Percentiles rank a stretch among this genome's conserved stretches.
These are phyloP conservation scores for Papilio protenor DNA, from an alignment of 2,888 invertebrate genomes.

Conservation along the genomic window DNA sequence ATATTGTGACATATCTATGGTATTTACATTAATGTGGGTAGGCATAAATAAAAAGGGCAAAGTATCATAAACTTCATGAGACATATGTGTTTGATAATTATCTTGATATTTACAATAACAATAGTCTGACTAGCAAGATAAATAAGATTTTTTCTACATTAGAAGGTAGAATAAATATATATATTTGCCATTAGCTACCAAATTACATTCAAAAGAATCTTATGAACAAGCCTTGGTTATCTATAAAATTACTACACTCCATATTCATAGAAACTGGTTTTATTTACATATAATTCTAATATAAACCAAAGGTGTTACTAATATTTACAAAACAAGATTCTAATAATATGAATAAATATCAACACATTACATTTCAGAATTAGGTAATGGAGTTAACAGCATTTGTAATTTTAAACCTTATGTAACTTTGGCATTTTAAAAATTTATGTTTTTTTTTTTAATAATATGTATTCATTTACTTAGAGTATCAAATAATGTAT, in stretches of 20 bases:
- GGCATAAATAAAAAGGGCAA: constrained; percentile 3
- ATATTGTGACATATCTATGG: background rate
- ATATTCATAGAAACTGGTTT: constrained; percentile 38
- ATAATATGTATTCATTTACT: background rate
- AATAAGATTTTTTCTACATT: background rate
- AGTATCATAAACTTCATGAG: constrained; percentile 4
- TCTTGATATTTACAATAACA: background rate
- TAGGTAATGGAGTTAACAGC: background rate
- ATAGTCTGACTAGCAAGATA: background rate
- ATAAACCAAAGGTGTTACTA: constrained; percentile 14
- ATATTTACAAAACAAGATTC: constrained; percentile 17
- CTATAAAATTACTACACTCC: background rate
- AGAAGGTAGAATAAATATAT: background rate
- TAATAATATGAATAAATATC: constrained; percentile 4
- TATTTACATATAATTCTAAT: constrained; percentile 19
- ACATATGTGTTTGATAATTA: constrained; percentile 2
- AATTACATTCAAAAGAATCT: background rate
- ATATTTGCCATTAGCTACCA: background rate
- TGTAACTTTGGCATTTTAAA: background rate
- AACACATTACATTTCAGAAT: constrained; percentile 2
- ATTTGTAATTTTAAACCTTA: background rate
- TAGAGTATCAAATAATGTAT: background rate
- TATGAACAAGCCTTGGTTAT: background rate
- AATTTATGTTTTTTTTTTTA: background rate
- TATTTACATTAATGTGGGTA: constrained; percentile 1